These are phyloP conservation scores for Trachelus stipa DNA, from an alignment of 2,888 invertebrate genomes.

Conservation along the genomic window DNA sequence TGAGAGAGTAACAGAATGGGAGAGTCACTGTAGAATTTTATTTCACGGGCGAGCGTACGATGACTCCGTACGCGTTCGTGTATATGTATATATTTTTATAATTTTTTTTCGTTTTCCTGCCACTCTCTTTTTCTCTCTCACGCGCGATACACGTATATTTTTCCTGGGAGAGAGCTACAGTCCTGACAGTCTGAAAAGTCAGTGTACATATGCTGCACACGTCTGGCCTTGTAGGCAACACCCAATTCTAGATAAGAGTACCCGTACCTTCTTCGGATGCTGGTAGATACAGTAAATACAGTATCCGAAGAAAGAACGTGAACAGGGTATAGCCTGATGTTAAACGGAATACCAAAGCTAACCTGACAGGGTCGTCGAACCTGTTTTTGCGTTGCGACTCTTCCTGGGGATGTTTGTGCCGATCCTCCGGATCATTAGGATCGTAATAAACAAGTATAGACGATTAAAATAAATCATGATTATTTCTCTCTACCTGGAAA, in stretches of 20 bases:
- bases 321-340: neutral
- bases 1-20: neutral
- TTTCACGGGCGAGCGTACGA: neutral
- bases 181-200: neutral
- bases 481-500: slow-evolving; percentile 74
- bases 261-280: neutral
- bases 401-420: neutral
- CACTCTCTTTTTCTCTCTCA: neutral
- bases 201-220: neutral
- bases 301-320: neutral
- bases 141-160: neutral
- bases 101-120: neutral
- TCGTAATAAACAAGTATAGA: neutral
- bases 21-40: neutral
- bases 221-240: neutral
- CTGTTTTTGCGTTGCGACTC: neutral
- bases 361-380: neutral
- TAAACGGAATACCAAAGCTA: neutral
- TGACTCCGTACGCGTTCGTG: neutral
- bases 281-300: neutral
- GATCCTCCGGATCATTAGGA: neutral
- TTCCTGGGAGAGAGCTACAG: neutral
- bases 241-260: neutral
- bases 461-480: neutral
- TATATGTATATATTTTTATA: neutral